These are phyloP conservation scores for Podarcis cretensis DNA, from an alignment of 2,113 vertebrate genomes.

Conservation along the genomic window DNA sequence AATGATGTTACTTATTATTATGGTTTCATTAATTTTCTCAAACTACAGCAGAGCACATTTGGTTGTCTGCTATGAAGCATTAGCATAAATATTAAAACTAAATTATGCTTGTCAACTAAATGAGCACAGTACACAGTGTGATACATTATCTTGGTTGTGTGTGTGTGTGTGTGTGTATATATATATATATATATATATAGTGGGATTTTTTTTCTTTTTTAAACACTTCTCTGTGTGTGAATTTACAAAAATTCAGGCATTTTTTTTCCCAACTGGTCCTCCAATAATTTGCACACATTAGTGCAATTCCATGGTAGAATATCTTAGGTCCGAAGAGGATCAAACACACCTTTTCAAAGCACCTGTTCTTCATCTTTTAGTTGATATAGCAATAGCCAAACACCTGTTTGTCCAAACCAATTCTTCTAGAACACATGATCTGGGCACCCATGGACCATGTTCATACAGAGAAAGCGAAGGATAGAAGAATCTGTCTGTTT, in stretches of 20 bases:
- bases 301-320: not conserved
- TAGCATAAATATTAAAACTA: constrained; percentile 24
- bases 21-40: not conserved
- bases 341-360: not conserved
- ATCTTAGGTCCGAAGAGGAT: constrained; percentile 1
- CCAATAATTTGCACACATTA: not conserved
- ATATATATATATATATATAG: not conserved
- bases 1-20: not conserved
- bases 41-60: not conserved
- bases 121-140: not conserved
- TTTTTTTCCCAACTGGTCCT: not conserved
- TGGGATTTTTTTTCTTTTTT: not conserved
- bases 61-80: not conserved
- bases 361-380: not conserved
- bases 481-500: too few species aligned
- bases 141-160: not conserved
- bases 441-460: not conserved
- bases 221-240: not conserved
- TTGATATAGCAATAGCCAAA: too few species aligned
- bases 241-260: not conserved
- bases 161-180: too few species aligned
- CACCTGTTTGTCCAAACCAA: not conserved
- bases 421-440: not conserved
- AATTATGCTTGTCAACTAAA: constrained; percentile 32
- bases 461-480: not conserved